Evolutionary conservation across 2,113 vertebrate species (phyloP).

Genomic region (Callipepla squamata): DNA sequence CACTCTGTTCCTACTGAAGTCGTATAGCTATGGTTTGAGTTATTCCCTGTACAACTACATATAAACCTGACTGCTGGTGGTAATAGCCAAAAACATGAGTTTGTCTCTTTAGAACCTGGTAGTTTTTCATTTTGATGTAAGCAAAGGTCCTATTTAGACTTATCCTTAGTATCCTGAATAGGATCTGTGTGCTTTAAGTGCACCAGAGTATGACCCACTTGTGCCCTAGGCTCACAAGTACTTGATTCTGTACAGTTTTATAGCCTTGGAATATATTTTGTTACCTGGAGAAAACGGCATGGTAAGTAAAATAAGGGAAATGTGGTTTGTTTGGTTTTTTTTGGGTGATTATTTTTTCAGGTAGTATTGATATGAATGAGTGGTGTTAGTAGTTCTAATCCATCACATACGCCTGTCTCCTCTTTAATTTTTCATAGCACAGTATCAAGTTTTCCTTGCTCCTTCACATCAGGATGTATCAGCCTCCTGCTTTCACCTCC

Average conservation of each 20-base stretch:
- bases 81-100: neutral
- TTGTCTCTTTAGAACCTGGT: neutral
- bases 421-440: neutral
- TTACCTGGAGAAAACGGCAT: neutral
- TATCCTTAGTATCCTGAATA: neutral
- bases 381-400: fast-evolving
- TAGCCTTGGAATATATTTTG: neutral
- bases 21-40: neutral
- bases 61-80: neutral
- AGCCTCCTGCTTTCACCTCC: neutral
- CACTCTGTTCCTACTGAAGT: neutral
- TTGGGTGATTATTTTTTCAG: neutral
- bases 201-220: neutral
- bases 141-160: neutral
- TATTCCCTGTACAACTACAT: neutral
- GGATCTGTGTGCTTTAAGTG: neutral
- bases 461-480: neutral
- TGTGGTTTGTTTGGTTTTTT: neutral
- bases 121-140: neutral
- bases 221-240: neutral
- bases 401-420: neutral
- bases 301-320: neutral
- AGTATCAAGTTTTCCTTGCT: neutral
- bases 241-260: neutral
- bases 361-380: neutral